Evolutionary conservation across 37 sponge, comb jelly and placozoan species (phyloP).

Genomic region (Mnemiopsis leidyi): DNA sequence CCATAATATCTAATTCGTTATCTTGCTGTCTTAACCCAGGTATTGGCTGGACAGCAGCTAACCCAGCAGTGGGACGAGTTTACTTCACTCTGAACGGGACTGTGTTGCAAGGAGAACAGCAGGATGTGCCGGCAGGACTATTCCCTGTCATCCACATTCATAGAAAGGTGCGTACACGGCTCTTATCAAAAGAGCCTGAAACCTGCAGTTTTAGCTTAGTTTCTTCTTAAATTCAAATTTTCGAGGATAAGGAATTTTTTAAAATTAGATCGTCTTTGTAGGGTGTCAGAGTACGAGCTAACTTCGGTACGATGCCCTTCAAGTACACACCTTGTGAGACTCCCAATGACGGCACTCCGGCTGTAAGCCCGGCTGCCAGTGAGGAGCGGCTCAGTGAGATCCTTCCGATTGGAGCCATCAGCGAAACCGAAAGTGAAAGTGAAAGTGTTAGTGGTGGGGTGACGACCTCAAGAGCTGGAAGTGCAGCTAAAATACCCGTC

Average conservation of each 20-base stretch:
- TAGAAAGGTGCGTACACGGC: conserved; percentile 72
- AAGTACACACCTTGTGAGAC: conserved; percentile 76
- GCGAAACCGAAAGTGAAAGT: conserved; percentile 38
- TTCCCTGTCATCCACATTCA: conserved; percentile 84
- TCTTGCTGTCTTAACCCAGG: too few species aligned
- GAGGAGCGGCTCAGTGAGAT: conserved; percentile 68
- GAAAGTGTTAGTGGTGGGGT: background rate
- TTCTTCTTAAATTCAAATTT: too few species aligned
- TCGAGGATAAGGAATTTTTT: background rate
- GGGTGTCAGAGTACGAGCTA: conserved; percentile 76
- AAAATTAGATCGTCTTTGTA: conserved; percentile 20
- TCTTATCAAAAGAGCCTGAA: background rate
- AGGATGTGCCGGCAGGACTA: conserved; percentile 70
- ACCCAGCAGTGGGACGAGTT: conserved; percentile 68
- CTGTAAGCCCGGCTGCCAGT: conserved; percentile 68
- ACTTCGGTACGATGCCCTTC: conserved; percentile 88
- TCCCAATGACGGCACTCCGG: conserved; percentile 79
- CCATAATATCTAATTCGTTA: too few species aligned
- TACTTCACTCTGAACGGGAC: conserved; percentile 92
- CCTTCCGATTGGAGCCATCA: conserved; percentile 22
- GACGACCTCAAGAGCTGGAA: background rate
- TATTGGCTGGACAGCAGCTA: conserved; percentile 64
- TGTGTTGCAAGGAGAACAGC: conserved; percentile 67
- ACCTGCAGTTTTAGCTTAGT: too few species aligned
- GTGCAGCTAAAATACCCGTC: background rate